Conservation (phyloP, 2,113 vertebrate genomes). For the Pseudopodoces humilis region DNA sequence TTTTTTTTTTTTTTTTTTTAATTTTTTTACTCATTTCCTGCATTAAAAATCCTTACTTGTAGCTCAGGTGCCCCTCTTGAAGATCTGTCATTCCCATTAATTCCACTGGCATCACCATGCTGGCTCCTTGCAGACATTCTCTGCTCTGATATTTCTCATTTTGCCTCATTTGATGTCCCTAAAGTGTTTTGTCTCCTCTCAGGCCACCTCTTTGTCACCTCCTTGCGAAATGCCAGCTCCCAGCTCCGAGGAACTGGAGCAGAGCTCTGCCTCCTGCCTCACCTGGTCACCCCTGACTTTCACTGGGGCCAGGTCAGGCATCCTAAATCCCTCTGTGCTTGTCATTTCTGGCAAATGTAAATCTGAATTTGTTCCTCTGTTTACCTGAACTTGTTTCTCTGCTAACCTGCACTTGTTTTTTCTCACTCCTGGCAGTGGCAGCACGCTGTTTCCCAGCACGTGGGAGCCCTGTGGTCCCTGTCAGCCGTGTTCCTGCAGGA, state of each 20-base stretch:
- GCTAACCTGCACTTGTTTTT: background rate
- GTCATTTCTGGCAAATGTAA: background rate
- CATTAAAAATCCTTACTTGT: background rate
- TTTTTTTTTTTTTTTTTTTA: no score
- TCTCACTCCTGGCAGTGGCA: background rate
- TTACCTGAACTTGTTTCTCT: background rate
- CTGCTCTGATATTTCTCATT: background rate
- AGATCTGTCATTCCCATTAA: background rate
- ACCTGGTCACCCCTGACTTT: background rate
- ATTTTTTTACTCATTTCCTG: background rate
- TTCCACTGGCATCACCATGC: fast-evolving
- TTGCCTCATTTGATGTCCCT: background rate
- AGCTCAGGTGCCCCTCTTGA: background rate
- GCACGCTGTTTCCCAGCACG: background rate
- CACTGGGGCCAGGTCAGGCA: background rate
- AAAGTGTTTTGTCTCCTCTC: background rate
- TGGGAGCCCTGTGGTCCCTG: no score
- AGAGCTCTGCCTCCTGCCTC: fast-evolving
- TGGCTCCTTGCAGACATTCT: background rate
- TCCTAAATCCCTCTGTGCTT: background rate
- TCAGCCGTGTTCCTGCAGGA: background rate
- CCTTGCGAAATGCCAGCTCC: fast-evolving
- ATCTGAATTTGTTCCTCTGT: no score
- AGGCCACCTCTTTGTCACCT: background rate
- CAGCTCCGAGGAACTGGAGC: background rate